Evolutionary conservation across 2,113 vertebrate species (phyloP).

Genomic region (Leptosomus discolor): DNA sequence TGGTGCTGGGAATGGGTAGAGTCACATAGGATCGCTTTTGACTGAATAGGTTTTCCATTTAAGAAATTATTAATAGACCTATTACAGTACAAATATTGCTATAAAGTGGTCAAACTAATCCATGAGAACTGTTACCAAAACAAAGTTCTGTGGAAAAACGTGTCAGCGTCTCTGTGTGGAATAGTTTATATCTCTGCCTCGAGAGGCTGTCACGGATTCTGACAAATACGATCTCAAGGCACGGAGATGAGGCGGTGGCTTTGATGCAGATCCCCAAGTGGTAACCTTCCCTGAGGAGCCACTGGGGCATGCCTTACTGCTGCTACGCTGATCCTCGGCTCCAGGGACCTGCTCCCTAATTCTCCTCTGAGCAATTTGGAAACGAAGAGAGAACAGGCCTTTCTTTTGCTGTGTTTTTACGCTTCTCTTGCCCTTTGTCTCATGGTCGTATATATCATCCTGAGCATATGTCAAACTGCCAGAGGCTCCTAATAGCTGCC

Average conservation of each 20-base stretch:
- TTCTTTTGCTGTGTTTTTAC: neutral
- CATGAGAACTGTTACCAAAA: neutral
- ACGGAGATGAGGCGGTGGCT: accelerated
- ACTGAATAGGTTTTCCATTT: accelerated
- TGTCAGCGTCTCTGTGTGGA: neutral
- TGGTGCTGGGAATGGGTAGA: neutral
- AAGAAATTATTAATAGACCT: neutral
- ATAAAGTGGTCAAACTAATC: neutral
- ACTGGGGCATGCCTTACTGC: neutral
- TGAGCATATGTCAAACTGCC: neutral
- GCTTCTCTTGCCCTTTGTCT: neutral
- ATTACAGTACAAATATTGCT: neutral
- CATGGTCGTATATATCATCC: neutral
- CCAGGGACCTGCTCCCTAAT: neutral
- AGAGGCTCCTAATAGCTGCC: neutral
- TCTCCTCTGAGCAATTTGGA: neutral
- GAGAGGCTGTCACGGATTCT: neutral
- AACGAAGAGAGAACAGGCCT: neutral
- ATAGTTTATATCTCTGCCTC: neutral
- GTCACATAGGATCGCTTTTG: neutral
- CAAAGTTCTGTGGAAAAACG: neutral
- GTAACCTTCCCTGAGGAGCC: neutral
- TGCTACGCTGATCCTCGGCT: accelerated
- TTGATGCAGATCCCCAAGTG: neutral
- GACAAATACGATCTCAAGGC: accelerated